Conservation (phyloP, 2,113 vertebrate genomes). For the Tragelaphus imberbis region DNA sequence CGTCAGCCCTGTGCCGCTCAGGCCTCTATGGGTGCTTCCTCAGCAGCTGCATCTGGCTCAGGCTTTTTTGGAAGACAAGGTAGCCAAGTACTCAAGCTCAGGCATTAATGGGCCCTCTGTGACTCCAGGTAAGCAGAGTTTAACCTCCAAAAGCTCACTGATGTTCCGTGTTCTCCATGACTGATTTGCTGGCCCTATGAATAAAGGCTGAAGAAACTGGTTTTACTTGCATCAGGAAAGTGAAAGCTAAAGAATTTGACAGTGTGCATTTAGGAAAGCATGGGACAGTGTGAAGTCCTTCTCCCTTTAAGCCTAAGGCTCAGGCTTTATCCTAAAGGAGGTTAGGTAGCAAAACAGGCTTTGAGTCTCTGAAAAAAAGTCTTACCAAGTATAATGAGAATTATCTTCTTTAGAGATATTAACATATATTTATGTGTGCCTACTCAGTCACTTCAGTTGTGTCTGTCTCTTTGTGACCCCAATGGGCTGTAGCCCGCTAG, state of each 20-base stretch:
- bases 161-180: neutral
- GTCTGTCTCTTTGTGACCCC: neutral
- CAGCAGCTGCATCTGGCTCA: neutral
- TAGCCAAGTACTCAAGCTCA: neutral
- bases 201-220: neutral
- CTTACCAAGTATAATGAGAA: neutral
- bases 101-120: neutral
- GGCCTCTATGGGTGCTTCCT: neutral
- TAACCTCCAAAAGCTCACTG: neutral
- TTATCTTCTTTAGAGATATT: neutral
- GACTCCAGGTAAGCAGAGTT: neutral
- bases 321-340: neutral
- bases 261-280: neutral
- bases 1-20: fast-evolving
- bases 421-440: neutral
- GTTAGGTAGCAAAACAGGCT: neutral
- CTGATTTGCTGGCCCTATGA: neutral
- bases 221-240: neutral
- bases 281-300: neutral
- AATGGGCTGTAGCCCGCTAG: neutral
- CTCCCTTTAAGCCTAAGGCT: neutral
- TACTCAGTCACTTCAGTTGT: neutral
- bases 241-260: neutral
- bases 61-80: neutral
- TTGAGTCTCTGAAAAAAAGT: neutral